Evolutionary conservation across 1,140 invertebrate species (phyloP).

Genomic region (Chrysopa pallens): DNA sequence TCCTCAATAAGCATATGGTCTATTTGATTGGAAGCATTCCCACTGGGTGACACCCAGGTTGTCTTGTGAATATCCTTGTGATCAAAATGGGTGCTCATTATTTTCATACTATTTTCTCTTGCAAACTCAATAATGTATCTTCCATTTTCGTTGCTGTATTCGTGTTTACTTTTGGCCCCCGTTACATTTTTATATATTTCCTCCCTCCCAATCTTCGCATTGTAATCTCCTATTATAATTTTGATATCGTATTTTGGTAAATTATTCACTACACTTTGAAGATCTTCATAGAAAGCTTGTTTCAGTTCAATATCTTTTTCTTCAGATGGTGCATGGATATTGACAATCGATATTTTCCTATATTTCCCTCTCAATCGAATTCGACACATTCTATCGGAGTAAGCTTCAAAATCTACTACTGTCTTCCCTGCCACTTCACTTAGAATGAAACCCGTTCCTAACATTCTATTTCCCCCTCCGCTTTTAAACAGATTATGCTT

Average conservation of each 20-base stretch:
- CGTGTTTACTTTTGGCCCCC: too few relatives aligned
- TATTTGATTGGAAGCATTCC: neutral
- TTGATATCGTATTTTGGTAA: neutral
- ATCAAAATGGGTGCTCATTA: slow-evolving; percentile 7
- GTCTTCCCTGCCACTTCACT: too few relatives aligned
- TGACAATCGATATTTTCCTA: too few relatives aligned
- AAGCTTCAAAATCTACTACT: too few relatives aligned
- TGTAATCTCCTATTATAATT: slow-evolving; percentile 1
- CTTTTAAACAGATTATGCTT: too few relatives aligned
- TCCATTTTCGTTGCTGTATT: slow-evolving; percentile 8
- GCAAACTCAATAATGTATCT: slow-evolving; percentile 8
- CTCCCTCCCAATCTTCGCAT: neutral
- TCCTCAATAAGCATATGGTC: too few relatives aligned
- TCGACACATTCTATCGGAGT: too few relatives aligned
- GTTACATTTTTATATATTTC: too few relatives aligned
- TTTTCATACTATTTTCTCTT: slow-evolving; percentile 6
- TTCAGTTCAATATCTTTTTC: neutral
- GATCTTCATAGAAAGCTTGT: neutral
- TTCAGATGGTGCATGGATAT: neutral
- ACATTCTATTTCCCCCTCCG: too few relatives aligned
- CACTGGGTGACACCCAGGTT: slow-evolving; percentile 10
- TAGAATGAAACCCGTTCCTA: too few relatives aligned
- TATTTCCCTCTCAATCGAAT: too few relatives aligned
- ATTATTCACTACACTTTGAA: neutral
- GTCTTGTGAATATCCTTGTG: slow-evolving; percentile 10